Base-by-base conservation (phyloP, 2,113 vertebrate species). In the Vidua macroura region DNA sequence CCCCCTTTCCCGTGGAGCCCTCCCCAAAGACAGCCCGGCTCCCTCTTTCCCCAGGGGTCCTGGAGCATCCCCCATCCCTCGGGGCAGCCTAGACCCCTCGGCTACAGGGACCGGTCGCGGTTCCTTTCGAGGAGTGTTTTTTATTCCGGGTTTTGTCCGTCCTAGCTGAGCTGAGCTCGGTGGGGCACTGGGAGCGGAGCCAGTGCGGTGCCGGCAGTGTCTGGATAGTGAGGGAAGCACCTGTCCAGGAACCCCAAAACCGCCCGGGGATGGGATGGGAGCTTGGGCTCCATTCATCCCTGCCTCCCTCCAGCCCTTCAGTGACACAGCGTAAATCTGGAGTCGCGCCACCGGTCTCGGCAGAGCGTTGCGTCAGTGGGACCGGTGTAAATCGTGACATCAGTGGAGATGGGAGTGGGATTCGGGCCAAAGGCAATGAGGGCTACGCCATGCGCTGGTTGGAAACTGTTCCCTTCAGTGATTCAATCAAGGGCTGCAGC, bases 271-370 rank as follows among this genome's bases (percentile, higher is more conserved):
- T 23, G 3, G 44, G 13, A 1, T 14, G 78, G 78, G 25, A 68
- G 70, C 1, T 5, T 60, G 66, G 81, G 27, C 49, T 63, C 8
- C 22, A 2, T 39, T 17, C 72, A 27, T 13, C 66, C 56, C 16
- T 41, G 35, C 44, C 59, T 52, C 23, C 20, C 69, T 39, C n/a
- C 92, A 92, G 63, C 67, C 92, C 60, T 35, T 30, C 41, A 1
- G 95, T 95, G 95, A 93, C 95, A 89, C 86, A 84, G 89, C 78
- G 81, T 19, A 82, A 93, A 95, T 41, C 83, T 49, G 83, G 82
- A 92, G 85, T 66, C 37, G 6, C 18, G 15, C 77, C 79, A 9
- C 85, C 23, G 63, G 20, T 23, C 63, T 85, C 4, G 3, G 49
- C 9, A 41, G 74, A 82, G 70, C 2, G 6, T 22, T 81, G 69